Base-by-base conservation (phyloP, 1,140 invertebrate genomes). In the Eumeta japonica region DNA sequence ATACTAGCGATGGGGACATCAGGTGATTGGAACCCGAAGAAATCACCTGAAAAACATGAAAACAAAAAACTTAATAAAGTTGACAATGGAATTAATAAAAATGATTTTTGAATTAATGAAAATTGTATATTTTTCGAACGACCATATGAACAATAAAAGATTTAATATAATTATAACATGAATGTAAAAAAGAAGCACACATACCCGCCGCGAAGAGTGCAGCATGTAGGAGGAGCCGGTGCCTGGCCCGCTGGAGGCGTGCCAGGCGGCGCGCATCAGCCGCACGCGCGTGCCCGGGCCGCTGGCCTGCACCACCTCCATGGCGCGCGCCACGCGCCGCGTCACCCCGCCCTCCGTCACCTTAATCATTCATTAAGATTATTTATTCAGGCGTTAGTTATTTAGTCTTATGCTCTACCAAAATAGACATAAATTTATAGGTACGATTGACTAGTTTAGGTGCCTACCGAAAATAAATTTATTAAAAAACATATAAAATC, bases 301-400 rank as follows among this genome's bases (percentile, higher is more conserved):
- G 39, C 63, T 73, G 1, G 73, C 70, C 41, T 75, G 54, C 35
- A 77, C 33, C 32, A 77, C 71, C 44, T 77, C 75, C 63, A 77
- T 70, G 1, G 71, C 71, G 10, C 73, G 62, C 29, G 70, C 58
- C 13, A 74, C 49, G 10, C 55, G 50, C 17, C 68, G 48, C 28
- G 66, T 71, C 20, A 75, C 68, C 14, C 73, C 68, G 13, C 63
- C 71, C 40, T 71, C 71, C 14, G 62, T 67, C 35, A 75, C 63
- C 75, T 74, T n/a, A n/a, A n/a, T n/a, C n/a, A n/a, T n/a, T n/a
- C n/a, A n/a, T 24, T n/a, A 24, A 7, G n/a, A 7, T 9, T n/a
- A n/a, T n/a, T n/a, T n/a, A n/a, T n/a, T n/a, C n/a, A n/a, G n/a
- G n/a, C n/a, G n/a, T n/a, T n/a, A n/a, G n/a, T n/a, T n/a, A n/a